Evolutionary conservation across 2,888 invertebrate genomes (phyloP), one percentile per base, ranked within the genome.

Genomic region (Chydorus sphaericus): DNA sequence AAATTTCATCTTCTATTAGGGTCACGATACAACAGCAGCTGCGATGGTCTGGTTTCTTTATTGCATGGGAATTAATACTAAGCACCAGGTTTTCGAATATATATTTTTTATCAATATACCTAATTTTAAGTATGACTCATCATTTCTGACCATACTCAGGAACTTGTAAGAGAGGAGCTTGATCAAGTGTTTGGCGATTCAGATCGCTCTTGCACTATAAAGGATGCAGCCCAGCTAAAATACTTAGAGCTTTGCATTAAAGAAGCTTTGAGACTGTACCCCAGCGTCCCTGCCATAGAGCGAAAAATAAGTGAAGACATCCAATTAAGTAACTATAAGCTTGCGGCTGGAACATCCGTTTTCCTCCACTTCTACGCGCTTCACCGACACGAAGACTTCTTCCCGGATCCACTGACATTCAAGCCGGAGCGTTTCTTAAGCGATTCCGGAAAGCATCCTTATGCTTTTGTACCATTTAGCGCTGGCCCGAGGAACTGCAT

Each of bases 321-420:
- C 10, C 78, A 78, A 66, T 67, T 86, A 59, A 76, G 82, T 82
- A 76, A 81, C 62, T 78, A 81, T 65, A 70, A 76, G 23, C 66
- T 87, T 53, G 76, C 83, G 54, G 75, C 81, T 20, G 85, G 82
- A 64, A 84, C 88, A 1, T 85, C 90, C 54, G 87, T 88, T 8
- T 93, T 93, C 73, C 83, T 90, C 5, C 73, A 91, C 53, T 90
- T 93, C 0, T 94, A 93, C 72, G 86, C 85, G 16, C 75, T 92
- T 28, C 92, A 94, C 70, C 67, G 71, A n/a, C 72, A 76, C 62
- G 66, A 69, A 0, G 64, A 69, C 14, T 64, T 69, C 59, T 77
- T 72, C 61, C 69, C 74, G 0, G 69, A 76, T 10, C 76, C 77
- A 1, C 69, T 74, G 4, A 62, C 58, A 6, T 77, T 72, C 62